Evolutionary conservation across 2,113 vertebrate species (phyloP).

Genomic region (Irena cyanogastra): DNA sequence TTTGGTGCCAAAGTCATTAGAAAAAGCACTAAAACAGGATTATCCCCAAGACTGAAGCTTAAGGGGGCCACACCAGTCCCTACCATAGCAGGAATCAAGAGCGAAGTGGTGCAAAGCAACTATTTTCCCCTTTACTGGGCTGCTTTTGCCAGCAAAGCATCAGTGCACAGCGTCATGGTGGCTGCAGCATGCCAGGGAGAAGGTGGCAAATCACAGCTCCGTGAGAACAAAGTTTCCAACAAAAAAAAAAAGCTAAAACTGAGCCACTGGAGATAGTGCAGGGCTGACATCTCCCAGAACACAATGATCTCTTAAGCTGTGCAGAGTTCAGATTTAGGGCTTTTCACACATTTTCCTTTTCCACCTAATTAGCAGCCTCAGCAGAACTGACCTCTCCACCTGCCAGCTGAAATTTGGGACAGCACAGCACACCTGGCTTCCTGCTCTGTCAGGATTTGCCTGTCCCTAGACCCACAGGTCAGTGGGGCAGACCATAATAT

Average conservation of each 20-base stretch:
- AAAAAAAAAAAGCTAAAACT: not conserved
- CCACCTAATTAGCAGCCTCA: not conserved
- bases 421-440: not conserved
- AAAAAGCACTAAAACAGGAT: slow-evolving; percentile 20
- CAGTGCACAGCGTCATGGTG: not conserved
- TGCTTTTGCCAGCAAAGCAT: not conserved
- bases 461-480: not conserved
- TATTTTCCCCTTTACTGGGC: not conserved
- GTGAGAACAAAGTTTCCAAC: not conserved
- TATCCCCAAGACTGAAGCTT: slow-evolving; percentile 1
- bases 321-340: not conserved
- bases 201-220: not conserved
- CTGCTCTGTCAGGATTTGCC: not conserved
- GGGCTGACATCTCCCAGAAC: not conserved
- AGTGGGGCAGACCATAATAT: not conserved
- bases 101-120: not conserved
- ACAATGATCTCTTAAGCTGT: not conserved
- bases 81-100: not conserved
- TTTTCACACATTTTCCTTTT: not conserved
- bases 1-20: not conserved
- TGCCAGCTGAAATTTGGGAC: not conserved
- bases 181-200: not conserved
- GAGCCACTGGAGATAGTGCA: not conserved
- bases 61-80: not conserved
- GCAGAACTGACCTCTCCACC: not conserved